phyloP scores from a whole-genome alignment of 2,888 invertebrate species.

The Meiosimyza decipiens region DNA sequence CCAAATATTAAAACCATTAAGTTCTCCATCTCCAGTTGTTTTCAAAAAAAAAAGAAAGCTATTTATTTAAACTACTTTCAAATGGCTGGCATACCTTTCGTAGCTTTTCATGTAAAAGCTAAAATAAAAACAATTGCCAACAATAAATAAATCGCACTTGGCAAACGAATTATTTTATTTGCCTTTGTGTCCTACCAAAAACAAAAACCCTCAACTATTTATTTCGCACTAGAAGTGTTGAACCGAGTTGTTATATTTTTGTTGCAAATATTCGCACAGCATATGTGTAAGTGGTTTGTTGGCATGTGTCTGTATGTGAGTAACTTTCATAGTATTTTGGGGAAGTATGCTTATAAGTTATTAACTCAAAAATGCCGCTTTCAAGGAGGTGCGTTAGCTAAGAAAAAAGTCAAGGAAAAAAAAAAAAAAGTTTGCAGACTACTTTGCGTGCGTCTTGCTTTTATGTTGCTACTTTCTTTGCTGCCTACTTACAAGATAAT shows the following conservation, averaged over 20 bases:
- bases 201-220: constrained; percentile 28
- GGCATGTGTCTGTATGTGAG: constrained; percentile 17
- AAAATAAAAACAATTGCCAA: constrained; percentile 15
- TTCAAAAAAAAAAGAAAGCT: no score
- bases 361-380: constrained; percentile 31
- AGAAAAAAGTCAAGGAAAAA: not conserved
- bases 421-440: constrained; percentile 36
- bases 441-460: constrained; percentile 29
- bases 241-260: constrained; percentile 22
- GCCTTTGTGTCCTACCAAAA: constrained; percentile 13
- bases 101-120: no score
- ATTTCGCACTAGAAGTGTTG: constrained; percentile 38
- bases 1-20: no score
- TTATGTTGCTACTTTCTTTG: not conserved
- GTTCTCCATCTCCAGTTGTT: no score
- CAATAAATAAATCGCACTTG: constrained; percentile 37
- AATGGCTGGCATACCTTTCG: no score
- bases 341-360: constrained; percentile 27
- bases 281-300: constrained; percentile 18
- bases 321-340: constrained; percentile 26
- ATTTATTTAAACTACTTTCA: no score
- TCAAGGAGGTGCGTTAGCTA: constrained; percentile 13
- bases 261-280: not conserved
- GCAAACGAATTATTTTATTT: constrained; percentile 34
- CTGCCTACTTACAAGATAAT: constrained; percentile 28